Conservation (phyloP, 1,140 invertebrate species). For the Drosophila repletoides region DNA sequence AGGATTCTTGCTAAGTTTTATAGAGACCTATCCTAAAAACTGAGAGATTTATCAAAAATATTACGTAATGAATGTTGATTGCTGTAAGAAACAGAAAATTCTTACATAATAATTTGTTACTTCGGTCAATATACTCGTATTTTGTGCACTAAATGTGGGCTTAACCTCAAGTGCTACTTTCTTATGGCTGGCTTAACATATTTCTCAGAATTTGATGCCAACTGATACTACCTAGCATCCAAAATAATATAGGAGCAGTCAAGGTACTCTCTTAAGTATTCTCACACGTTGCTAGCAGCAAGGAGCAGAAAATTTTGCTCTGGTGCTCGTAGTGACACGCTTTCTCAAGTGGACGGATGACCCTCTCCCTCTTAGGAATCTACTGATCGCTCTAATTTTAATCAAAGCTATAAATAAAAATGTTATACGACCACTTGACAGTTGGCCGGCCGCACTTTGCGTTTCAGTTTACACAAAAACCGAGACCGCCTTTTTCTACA, state of each 20-base stretch:
- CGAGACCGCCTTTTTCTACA: slow-evolving; percentile 57
- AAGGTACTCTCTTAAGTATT: slow-evolving; percentile 8
- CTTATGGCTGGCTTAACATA: not conserved
- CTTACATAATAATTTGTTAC: too few relatives aligned
- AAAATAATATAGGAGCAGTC: slow-evolving; percentile 12
- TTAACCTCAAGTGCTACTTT: too few relatives aligned
- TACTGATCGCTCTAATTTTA: slow-evolving; percentile 71
- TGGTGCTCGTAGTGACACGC: slow-evolving; percentile 12
- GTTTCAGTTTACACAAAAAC: slow-evolving; percentile 60
- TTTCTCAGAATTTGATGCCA: slow-evolving; percentile 19
- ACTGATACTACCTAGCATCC: slow-evolving; percentile 42
- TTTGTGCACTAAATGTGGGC: too few relatives aligned
- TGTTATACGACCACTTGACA: slow-evolving; percentile 62
- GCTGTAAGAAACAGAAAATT: too few relatives aligned
- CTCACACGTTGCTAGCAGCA: slow-evolving; percentile 26
- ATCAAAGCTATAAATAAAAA: slow-evolving; percentile 72
- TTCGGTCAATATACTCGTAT: too few relatives aligned
- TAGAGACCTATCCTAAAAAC: too few relatives aligned
- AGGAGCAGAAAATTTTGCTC: not conserved
- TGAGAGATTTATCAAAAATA: too few relatives aligned
- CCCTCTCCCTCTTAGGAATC: slow-evolving; percentile 2
- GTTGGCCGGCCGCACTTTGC: slow-evolving; percentile 32
- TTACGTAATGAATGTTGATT: too few relatives aligned
- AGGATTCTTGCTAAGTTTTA: too few relatives aligned
- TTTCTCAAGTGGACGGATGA: slow-evolving; percentile 19